These are phyloP conservation scores for Nephrotoma flavescens DNA, from an alignment of 2,888 invertebrate genomes.

Conservation along the genomic window DNA sequence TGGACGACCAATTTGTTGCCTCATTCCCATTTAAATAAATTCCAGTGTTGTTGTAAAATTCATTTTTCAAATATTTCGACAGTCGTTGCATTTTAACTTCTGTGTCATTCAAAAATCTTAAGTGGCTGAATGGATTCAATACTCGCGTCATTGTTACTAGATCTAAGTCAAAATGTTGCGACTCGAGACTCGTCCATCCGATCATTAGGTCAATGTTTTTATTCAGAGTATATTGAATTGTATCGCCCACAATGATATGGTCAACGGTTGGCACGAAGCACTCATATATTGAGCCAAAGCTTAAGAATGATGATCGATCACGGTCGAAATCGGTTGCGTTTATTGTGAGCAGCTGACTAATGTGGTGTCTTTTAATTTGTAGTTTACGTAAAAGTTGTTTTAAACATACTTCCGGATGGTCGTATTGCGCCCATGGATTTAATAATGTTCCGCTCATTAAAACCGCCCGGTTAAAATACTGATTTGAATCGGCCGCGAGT, in stretches of 20 bases:
- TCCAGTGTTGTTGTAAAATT: neutral
- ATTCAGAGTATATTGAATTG: neutral
- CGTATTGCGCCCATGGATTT: neutral
- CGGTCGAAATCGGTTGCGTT: neutral
- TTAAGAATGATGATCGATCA: neutral
- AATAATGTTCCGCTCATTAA: neutral
- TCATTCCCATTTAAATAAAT: neutral
- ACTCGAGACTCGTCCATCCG: neutral
- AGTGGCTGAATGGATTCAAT: neutral
- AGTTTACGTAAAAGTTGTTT: neutral
- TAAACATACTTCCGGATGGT: neutral
- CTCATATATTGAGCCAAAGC: neutral
- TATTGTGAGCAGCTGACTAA: neutral
- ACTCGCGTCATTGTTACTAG: neutral
- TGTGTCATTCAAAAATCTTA: neutral
- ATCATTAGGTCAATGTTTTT: neutral
- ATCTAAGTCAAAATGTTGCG: neutral
- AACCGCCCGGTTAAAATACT: neutral
- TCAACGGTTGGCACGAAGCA: neutral
- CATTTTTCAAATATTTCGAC: neutral
- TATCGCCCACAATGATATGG: neutral
- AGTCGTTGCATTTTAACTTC: neutral
- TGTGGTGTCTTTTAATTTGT: neutral
- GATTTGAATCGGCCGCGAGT: neutral
- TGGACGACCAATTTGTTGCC: neutral